These are phyloP conservation scores for Bucco capensis DNA, from an alignment of 2,113 vertebrate species.

Conservation along the genomic window DNA sequence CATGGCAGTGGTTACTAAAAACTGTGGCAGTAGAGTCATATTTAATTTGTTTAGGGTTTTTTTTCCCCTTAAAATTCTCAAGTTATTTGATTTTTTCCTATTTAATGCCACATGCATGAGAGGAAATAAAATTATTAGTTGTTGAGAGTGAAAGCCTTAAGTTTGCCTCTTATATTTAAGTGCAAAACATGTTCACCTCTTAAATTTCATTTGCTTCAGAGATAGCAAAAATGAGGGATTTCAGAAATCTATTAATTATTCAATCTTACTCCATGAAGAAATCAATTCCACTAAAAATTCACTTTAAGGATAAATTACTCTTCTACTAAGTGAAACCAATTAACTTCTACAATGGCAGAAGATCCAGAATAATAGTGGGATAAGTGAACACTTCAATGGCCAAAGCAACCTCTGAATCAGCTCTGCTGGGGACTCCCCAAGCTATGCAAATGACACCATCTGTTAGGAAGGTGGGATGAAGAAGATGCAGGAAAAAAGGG, in stretches of 20 bases:
- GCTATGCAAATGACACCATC: not conserved
- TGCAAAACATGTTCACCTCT: not conserved
- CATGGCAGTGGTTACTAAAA: not conserved
- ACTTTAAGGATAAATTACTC: not conserved
- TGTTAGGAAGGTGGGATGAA: not conserved
- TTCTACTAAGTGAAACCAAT: not conserved
- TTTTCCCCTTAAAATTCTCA: not conserved
- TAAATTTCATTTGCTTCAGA: not conserved
- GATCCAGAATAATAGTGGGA: not conserved
- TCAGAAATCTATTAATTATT: not conserved
- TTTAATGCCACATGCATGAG: not conserved
- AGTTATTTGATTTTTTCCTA: not conserved
- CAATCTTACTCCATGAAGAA: not conserved
- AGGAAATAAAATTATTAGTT: not conserved
- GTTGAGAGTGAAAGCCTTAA: not conserved
- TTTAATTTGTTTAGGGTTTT: not conserved
- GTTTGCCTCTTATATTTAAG: not conserved
- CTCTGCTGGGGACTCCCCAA: not conserved
- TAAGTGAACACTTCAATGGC: not conserved
- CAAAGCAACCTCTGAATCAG: not conserved
- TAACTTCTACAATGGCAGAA: not conserved
- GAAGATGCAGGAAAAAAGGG: not conserved
- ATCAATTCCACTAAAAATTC: not conserved
- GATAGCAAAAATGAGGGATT: not conserved
- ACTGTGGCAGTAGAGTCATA: not conserved